Conservation (phyloP, 2,113 vertebrate species). For the Malurus cyaneus region DNA sequence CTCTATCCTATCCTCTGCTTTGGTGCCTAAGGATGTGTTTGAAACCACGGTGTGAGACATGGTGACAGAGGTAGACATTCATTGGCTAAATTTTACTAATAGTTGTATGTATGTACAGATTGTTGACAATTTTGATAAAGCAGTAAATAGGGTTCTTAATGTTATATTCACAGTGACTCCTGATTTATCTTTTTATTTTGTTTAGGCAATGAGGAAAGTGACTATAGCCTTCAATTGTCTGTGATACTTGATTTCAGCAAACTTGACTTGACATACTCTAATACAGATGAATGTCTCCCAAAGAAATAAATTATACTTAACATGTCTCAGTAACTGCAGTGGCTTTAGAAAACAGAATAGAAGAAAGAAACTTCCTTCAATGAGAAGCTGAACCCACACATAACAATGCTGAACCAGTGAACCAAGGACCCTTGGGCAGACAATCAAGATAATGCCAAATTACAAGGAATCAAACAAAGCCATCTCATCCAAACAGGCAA, state of each 20-base stretch:
- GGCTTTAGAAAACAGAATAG: not conserved
- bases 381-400: not conserved
- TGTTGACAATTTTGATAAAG: not conserved
- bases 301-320: not conserved
- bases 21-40: not conserved
- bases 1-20: not conserved
- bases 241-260: not conserved
- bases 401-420: not conserved
- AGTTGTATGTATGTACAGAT: not conserved
- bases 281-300: not conserved
- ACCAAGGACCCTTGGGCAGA: not conserved
- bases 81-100: not conserved
- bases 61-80: not conserved
- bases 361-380: not conserved
- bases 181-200: not conserved
- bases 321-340: not conserved
- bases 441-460: not conserved
- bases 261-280: not conserved
- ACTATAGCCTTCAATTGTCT: conserved; percentile 64
- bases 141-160: not conserved
- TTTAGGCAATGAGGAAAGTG: conserved; percentile 76
- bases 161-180: not conserved
- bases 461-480: not conserved
- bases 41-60: not conserved
- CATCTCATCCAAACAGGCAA: not conserved